Evolutionary conservation across 2,113 vertebrate species (phyloP), one percentile per base, ranked within the genome.

Genomic region (Oncorhynchus tshawytscha): DNA sequence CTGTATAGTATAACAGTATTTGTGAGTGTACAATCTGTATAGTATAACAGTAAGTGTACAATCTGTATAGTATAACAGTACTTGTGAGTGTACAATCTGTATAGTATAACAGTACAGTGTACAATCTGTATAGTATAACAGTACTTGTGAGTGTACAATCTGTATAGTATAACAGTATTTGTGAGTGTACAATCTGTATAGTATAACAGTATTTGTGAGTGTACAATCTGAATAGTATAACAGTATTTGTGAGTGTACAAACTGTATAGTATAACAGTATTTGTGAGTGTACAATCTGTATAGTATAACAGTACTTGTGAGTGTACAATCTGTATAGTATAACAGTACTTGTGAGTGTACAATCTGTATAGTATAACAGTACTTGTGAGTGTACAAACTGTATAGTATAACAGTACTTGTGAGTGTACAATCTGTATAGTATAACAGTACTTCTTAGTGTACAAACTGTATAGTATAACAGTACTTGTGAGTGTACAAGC

Each of bases 281-380:
- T 25, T 25, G 25, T 25, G 25, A 25, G 25, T 25, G 25, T 25
- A 25, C 25, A n/a, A n/a, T n/a, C 25, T 25, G 25, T 25, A 25
- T 25, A 25, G 25, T 25, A 25, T 25, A 25, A 25, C 25, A 25
- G 25, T 25, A 49, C 51, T 67, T 5, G 70, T 70, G 76, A 78
- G 60, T 51, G 49, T 15, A 51, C 49, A 4, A 29, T 0, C 25
- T 25, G 25, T 25, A 25, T 25, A 25, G 25, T 25, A 25, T 25
- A 25, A 25, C 25, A 25, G 25, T 25, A 49, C 51, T 67, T 5
- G 70, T 70, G 76, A 78, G 60, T 51, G 49, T 15, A 51, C 49
- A 4, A 29, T 0, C 27, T 3, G 27, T 29, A 29, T 29, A 29
- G 49, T 51, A 15, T 51, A 15, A 18, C 11, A 54, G 25, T 25